Conservation (phyloP, 35 echinoderm and acorn worm species). For the Patiria miniata region DNA sequence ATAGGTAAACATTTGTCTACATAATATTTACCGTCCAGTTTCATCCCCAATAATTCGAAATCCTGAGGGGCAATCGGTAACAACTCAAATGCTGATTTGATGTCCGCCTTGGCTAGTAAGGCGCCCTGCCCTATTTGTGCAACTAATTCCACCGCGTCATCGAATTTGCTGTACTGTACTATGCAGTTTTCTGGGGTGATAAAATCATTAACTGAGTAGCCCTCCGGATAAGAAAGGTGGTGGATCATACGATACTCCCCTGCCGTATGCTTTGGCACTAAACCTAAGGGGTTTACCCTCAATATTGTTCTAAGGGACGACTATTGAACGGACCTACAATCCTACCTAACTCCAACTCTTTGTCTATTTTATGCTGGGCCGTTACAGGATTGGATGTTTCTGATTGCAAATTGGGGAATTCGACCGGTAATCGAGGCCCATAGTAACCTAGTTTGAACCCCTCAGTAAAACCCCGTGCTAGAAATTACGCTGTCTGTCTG, state of each 20-base stretch:
- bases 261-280: slow-evolving; percentile 21
- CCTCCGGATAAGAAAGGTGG: slow-evolving; percentile 32
- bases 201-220: slow-evolving; percentile 32
- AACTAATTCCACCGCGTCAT: slow-evolving; percentile 10
- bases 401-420: slow-evolving; percentile 17
- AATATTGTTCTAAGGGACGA: not conserved
- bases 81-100: slow-evolving; percentile 34
- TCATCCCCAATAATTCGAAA: slow-evolving; percentile 28
- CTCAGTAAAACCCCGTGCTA: not conserved
- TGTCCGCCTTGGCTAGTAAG: slow-evolving; percentile 40
- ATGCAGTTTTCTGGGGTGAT: not conserved
- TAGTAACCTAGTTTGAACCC: not conserved
- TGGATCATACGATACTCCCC: slow-evolving; percentile 41
- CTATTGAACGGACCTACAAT: not conserved
- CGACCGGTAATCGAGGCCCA: not conserved
- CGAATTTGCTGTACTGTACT: slow-evolving; percentile 25
- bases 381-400: not conserved
- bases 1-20: slow-evolving; percentile 41
- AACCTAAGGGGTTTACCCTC: not conserved
- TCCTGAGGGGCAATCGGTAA: slow-evolving; percentile 27
- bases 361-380: not conserved
- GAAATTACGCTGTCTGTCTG: not conserved
- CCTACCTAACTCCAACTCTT: not conserved
- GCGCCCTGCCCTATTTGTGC: not conserved
- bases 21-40: slow-evolving; percentile 21